A percentile compares a stretch with the other conserved stretches of the same genome.
These are phyloP conservation scores for Danio jaintianensis DNA, from an alignment of 2,797 vertebrate genomes.

Conservation along the genomic window DNA sequence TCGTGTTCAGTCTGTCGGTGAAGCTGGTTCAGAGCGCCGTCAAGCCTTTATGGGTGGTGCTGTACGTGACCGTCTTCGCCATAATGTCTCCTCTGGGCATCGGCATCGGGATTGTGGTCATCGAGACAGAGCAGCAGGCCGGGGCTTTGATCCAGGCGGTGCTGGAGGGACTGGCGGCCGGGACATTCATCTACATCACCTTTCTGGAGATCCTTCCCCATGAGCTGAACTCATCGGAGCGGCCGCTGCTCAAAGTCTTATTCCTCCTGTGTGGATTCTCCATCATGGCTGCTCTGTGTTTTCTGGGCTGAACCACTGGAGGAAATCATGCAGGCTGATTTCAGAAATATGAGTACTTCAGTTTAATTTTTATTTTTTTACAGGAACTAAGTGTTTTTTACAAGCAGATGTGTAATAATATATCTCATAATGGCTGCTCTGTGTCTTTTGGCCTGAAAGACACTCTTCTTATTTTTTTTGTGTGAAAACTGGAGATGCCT, in stretches of 20 bases:
- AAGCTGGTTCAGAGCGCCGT: slow-evolving; percentile 84
- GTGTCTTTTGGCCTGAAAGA: background rate
- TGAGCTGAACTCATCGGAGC: slow-evolving; percentile 83
- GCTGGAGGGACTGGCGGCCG: slow-evolving; percentile 86
- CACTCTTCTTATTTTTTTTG: background rate
- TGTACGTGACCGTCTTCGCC: slow-evolving; percentile 83
- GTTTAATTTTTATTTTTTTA: background rate
- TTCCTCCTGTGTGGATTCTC: slow-evolving; percentile 87
- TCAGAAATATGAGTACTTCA: background rate
- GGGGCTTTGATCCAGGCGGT: slow-evolving; percentile 81
- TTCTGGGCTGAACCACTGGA: slow-evolving; percentile 77
- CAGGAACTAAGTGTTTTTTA: background rate
- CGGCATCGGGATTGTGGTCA: slow-evolving; percentile 82
- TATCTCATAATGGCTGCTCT: too few species aligned
- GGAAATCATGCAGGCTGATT: too few species aligned
- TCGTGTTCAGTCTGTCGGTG: slow-evolving; percentile 89
- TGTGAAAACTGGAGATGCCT: background rate
- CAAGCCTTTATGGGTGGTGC: slow-evolving; percentile 71
- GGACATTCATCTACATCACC: slow-evolving; percentile 91
- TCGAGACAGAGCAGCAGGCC: slow-evolving; percentile 71
- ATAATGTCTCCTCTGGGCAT: slow-evolving; percentile 89
- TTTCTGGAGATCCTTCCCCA: slow-evolving; percentile 92
- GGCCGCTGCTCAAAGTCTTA: slow-evolving; percentile 84
- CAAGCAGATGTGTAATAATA: background rate
- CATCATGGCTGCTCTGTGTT: slow-evolving; percentile 84